Evolutionary conservation across 1,140 invertebrate genomes (phyloP).

Genomic region (Drosophila sulfurigaster): DNA sequence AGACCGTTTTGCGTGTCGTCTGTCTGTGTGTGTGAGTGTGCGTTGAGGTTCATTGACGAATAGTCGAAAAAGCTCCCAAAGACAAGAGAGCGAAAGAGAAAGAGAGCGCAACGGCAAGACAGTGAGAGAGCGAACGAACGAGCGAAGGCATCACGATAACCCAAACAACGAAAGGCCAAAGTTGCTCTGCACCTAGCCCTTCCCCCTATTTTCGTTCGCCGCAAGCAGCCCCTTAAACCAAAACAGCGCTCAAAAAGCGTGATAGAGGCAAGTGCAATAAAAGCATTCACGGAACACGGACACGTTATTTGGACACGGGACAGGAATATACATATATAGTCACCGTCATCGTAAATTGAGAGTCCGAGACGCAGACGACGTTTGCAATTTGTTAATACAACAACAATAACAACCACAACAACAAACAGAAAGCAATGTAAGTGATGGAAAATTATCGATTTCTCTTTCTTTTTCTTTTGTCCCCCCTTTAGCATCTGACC

Average conservation of each 20-base stretch:
- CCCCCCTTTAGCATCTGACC: conserved; percentile 8
- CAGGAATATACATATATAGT: background rate
- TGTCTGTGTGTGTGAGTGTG: conserved; percentile 23
- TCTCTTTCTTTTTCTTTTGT: conserved; percentile 50
- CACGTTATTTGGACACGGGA: conserved; percentile 18
- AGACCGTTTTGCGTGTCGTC: conserved; percentile 17
- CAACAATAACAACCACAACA: conserved; percentile 40
- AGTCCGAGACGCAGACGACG: conserved; percentile 39
- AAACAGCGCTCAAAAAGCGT: conserved; percentile 40
- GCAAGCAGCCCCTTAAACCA: conserved; percentile 9
- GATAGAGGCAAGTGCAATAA: conserved; percentile 63
- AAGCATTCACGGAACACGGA: conserved; percentile 41
- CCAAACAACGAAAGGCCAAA: conserved; percentile 74
- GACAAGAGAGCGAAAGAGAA: background rate
- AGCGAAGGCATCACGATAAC: conserved; percentile 59
- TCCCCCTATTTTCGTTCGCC: conserved; percentile 16
- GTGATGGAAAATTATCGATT: conserved; percentile 73
- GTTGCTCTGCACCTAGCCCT: conserved; percentile 69
- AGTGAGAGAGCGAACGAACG: conserved; percentile 24
- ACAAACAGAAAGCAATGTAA: conserved; percentile 68
- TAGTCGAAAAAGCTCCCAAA: conserved; percentile 60
- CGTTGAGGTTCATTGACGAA: conserved; percentile 68
- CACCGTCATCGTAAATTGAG: conserved; percentile 46
- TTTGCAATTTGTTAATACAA: conserved; percentile 51
- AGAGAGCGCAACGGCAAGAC: conserved; percentile 17